Conservation (phyloP, 2,797 vertebrate species). For the Acanthornis magna region DNA sequence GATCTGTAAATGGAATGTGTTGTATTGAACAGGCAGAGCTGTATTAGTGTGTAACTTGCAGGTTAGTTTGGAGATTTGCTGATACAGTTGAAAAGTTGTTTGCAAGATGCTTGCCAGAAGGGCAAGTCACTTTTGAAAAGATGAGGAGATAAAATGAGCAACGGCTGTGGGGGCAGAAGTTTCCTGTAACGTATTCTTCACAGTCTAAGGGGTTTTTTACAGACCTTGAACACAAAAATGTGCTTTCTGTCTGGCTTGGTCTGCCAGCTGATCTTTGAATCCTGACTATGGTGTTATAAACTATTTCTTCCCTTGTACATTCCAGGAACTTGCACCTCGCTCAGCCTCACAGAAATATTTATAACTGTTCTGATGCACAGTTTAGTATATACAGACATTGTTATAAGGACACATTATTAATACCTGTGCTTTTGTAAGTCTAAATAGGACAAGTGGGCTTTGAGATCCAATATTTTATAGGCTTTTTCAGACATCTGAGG, state of each 20-base stretch:
- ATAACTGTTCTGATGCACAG: neutral
- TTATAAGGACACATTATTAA: neutral
- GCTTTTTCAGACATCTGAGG: neutral
- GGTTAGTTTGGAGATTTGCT: neutral
- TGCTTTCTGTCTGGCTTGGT: neutral
- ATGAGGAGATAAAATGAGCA: constrained; percentile 11
- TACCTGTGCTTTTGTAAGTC: neutral
- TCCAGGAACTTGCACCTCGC: neutral
- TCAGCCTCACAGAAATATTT: neutral
- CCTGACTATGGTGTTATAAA: neutral
- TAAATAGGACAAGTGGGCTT: neutral
- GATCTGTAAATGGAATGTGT: neutral
- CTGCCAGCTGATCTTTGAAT: neutral
- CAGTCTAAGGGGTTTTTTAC: neutral
- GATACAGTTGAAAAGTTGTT: neutral
- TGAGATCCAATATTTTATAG: neutral
- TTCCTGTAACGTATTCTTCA: constrained; percentile 1
- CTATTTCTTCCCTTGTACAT: neutral
- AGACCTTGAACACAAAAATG: neutral
- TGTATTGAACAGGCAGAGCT: neutral
- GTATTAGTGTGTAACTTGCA: neutral
- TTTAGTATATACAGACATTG: neutral
- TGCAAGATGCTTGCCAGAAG: neutral
- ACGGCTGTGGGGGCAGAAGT: neutral
- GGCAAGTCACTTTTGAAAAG: neutral